Conservation (phyloP, 37 sponge, comb jelly and placozoan species). For the Beroe forskalii region DNA sequence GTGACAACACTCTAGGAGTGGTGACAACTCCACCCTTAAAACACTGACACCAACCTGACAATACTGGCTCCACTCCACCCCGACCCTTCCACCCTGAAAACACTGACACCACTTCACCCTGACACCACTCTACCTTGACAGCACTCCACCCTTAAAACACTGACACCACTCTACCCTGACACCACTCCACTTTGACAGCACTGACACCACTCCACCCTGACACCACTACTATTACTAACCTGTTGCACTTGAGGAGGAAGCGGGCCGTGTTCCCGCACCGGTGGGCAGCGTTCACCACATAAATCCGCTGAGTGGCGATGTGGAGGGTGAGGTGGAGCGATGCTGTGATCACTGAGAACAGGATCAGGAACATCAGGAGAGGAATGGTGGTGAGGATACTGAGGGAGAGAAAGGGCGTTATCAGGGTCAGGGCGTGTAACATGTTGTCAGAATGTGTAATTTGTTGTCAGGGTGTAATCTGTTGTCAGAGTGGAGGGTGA, state of each 20-base stretch:
- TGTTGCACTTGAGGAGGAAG: slow-evolving; percentile 8
- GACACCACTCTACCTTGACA: no score
- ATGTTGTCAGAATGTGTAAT: background rate
- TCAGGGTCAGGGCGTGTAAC: background rate
- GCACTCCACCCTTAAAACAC: no score
- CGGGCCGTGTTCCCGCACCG: background rate
- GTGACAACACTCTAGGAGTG: background rate
- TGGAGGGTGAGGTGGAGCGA: background rate
- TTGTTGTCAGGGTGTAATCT: background rate
- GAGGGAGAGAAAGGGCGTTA: background rate
- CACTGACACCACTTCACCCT: no score
- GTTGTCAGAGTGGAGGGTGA: background rate
- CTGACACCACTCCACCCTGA: no score
- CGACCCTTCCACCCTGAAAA: no score
- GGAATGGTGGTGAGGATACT: background rate
- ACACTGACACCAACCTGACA: no score
- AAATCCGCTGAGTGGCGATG: slow-evolving; percentile 14
- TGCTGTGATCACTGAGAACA: background rate
- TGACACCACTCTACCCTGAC: no score
- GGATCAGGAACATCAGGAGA: slow-evolving; percentile 12
- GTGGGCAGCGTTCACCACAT: background rate
- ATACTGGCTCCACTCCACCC: no score
- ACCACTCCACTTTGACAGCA: no score
- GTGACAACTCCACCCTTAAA: no score
- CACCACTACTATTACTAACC: no score